Evolutionary conservation across 2,888 invertebrate genomes (phyloP).

Genomic region (Drosophila limbata): DNA sequence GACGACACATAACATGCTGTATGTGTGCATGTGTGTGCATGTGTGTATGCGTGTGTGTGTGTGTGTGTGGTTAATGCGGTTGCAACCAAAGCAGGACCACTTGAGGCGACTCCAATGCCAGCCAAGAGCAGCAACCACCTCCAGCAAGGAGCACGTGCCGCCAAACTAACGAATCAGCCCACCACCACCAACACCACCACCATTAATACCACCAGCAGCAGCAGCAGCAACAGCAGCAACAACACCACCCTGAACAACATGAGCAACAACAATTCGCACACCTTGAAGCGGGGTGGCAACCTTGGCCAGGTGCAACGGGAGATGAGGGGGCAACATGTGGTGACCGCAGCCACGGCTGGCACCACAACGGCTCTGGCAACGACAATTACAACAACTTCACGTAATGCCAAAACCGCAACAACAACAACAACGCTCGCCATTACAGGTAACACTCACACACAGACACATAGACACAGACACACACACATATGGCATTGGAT

Average conservation of each 20-base stretch:
- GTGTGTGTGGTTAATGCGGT: slow-evolving; percentile 57
- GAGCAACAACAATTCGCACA: slow-evolving; percentile 54
- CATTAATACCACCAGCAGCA: slow-evolving; percentile 55
- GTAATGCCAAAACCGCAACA: slow-evolving; percentile 75
- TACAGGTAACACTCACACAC: slow-evolving; percentile 63
- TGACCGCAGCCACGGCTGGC: slow-evolving; percentile 75
- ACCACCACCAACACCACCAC: slow-evolving; percentile 53
- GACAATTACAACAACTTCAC: slow-evolving; percentile 74
- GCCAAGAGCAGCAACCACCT: slow-evolving; percentile 47
- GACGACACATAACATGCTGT: slow-evolving; percentile 43
- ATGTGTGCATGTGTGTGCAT: slow-evolving; percentile 14
- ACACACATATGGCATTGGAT: slow-evolving; percentile 14
- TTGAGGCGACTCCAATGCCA: slow-evolving; percentile 75
- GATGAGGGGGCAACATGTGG: slow-evolving; percentile 23
- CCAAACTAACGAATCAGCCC: slow-evolving; percentile 76
- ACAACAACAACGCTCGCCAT: slow-evolving; percentile 76
- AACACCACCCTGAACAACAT: slow-evolving; percentile 38
- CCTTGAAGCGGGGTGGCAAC: slow-evolving; percentile 64
- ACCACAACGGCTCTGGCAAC: slow-evolving; percentile 73
- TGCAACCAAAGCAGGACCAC: slow-evolving; percentile 82
- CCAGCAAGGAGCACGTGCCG: slow-evolving; percentile 59
- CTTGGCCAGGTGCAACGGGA: slow-evolving; percentile 41
- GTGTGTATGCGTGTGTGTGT: slow-evolving; percentile 15
- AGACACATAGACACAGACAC: slow-evolving; percentile 20
- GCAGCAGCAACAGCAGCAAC: slow-evolving; percentile 39